A percentile compares a stretch with the other conserved stretches of the same genome.
Evolutionary conservation across 2,797 vertebrate genomes (phyloP).

Genomic region (Ctenopoma multispine): DNA sequence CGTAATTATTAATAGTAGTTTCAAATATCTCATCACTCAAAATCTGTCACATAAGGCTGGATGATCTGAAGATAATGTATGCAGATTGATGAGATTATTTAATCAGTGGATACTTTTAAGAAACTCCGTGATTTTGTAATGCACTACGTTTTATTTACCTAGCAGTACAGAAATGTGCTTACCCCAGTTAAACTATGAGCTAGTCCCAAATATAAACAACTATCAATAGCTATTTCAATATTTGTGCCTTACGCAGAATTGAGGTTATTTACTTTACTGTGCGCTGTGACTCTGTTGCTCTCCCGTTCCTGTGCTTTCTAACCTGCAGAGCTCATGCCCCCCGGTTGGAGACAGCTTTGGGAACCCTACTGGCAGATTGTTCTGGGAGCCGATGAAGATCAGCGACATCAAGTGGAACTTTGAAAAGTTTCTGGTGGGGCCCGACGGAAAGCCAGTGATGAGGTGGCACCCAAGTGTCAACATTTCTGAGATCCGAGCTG

Average conservation of each 20-base stretch:
- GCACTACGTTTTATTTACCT: neutral
- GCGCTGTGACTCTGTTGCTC: neutral
- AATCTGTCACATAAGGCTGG: neutral
- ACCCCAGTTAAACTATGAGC: neutral
- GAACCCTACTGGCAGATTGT: conserved; percentile 80
- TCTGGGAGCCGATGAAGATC: conserved; percentile 91
- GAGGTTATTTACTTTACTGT: neutral
- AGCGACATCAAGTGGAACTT: conserved; percentile 99
- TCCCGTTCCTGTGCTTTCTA: conserved; percentile 3
- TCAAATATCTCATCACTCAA: neutral
- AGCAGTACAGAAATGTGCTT: neutral
- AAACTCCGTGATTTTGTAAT: no score
- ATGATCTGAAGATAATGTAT: no score
- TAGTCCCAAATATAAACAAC: neutral
- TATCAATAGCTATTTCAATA: neutral
- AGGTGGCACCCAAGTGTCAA: conserved; percentile 89
- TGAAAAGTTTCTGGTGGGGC: conserved; percentile 95
- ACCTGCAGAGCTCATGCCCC: conserved; percentile 88
- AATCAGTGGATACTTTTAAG: neutral
- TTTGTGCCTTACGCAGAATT: neutral
- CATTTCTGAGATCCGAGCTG: conserved; percentile 79
- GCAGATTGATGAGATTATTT: no score
- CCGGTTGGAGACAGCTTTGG: conserved; percentile 88
- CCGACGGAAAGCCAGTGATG: conserved; percentile 88
- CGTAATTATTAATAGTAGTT: neutral